A percentile compares a stretch with the other conserved stretches of the same genome.
phyloP scores from a whole-genome alignment of 2,113 vertebrate genomes.

The Hyla sarda region DNA sequence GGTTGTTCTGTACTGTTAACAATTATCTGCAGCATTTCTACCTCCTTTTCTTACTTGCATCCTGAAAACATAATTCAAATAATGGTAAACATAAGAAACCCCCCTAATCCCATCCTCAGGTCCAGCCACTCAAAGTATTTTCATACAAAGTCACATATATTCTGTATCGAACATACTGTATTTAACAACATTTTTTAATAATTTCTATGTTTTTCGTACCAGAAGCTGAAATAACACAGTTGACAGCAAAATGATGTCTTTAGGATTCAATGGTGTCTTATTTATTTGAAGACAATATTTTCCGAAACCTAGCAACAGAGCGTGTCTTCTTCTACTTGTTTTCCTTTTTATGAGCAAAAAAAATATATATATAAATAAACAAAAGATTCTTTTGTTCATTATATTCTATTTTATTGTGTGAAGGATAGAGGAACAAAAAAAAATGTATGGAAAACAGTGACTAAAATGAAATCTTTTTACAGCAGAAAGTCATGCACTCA shows the following conservation, averaged over 20 bases:
- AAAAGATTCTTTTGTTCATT: conserved; percentile 28
- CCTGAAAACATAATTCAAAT: not conserved
- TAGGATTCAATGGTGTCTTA: conserved; percentile 19
- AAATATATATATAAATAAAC: conserved; percentile 1
- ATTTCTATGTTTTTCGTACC: conserved; percentile 7
- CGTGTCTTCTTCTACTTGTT: conserved; percentile 32
- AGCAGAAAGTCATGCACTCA: not conserved
- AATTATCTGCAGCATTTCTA: not conserved
- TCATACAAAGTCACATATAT: not conserved
- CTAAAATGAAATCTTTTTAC: conserved; percentile 11
- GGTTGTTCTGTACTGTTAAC: not conserved
- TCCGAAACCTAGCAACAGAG: conserved; percentile 48
- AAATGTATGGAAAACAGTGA: conserved; percentile 5
- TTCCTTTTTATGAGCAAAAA: not conserved
- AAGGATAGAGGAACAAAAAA: conserved; percentile 45
- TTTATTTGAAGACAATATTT: conserved; percentile 46
- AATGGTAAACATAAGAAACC: not conserved
- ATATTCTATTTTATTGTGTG: conserved; percentile 32
- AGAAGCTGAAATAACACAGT: conserved; percentile 13
- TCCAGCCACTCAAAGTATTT: not conserved
- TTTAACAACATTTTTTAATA: not conserved
- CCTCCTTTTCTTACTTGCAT: not conserved
- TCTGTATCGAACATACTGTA: not conserved
- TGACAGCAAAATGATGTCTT: conserved; percentile 52
- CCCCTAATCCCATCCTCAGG: not conserved